A percentile compares a stretch with the other conserved stretches of the same genome.
Conservation (phyloP, 2,113 vertebrate genomes). For the Casuarius casuarius region DNA sequence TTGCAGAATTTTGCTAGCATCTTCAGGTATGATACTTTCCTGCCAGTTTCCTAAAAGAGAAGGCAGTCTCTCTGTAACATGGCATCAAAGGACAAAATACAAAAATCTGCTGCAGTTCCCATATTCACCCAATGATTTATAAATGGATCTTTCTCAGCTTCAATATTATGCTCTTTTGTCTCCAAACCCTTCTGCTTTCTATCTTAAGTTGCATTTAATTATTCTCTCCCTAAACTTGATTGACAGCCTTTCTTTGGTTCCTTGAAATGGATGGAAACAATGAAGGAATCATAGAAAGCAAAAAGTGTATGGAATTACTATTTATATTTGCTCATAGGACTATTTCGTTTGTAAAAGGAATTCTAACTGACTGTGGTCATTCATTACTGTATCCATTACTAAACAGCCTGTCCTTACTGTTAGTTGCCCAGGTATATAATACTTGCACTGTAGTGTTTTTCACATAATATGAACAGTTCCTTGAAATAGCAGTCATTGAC, state of each 20-base stretch:
- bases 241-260: not conserved
- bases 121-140: not conserved
- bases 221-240: not conserved
- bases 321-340: not conserved
- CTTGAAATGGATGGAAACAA: not conserved
- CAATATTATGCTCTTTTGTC: not conserved
- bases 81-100: not conserved
- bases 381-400: not conserved
- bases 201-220: not conserved
- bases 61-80: not conserved
- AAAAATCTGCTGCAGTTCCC: not conserved
- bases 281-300: not conserved
- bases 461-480: not conserved
- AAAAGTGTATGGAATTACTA: not conserved
- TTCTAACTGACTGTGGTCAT: not conserved
- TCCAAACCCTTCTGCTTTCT: not conserved
- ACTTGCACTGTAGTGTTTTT: not conserved
- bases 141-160: not conserved
- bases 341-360: not conserved
- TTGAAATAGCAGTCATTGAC: not conserved
- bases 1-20: not conserved
- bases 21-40: not conserved
- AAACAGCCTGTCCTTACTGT: not conserved
- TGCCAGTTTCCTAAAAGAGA: not conserved
- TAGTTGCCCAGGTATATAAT: not conserved